These are phyloP conservation scores for Amphilophus citrinellus DNA, from an alignment of 2,113 vertebrate genomes.

Conservation along the genomic window DNA sequence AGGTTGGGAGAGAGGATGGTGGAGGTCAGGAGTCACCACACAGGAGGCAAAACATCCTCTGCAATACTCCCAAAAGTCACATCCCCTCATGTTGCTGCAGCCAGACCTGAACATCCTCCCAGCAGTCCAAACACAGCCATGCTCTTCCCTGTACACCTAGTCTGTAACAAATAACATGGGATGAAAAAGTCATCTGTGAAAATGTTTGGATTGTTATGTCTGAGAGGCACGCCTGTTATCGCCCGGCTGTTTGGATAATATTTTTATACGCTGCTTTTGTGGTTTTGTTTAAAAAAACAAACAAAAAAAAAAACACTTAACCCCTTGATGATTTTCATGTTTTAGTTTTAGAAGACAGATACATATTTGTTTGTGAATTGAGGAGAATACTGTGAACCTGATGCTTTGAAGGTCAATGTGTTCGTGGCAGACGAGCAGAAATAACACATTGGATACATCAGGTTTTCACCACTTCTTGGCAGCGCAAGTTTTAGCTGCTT, in stretches of 20 bases:
- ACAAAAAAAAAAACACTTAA: fast-evolving
- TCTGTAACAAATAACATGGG: slow-evolving; percentile 16
- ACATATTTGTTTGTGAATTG: not conserved
- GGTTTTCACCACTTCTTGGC: not conserved
- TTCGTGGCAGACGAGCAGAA: too few relatives aligned
- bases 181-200: slow-evolving; percentile 18
- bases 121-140: slow-evolving; percentile 62
- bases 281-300: not conserved
- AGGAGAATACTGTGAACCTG: not conserved
- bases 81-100: slow-evolving; percentile 59
- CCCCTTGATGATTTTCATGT: not conserved
- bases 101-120: slow-evolving; percentile 74
- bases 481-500: not conserved
- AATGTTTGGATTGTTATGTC: slow-evolving; percentile 30
- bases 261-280: not conserved
- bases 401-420: too few relatives aligned
- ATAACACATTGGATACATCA: not conserved
- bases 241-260: not conserved
- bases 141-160: slow-evolving; percentile 57
- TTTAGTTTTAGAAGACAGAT: not conserved
- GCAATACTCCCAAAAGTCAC: slow-evolving; percentile 65
- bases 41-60: slow-evolving; percentile 82
- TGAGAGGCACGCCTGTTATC: slow-evolving; percentile 18
- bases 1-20: slow-evolving; percentile 71
- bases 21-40: slow-evolving; percentile 75